phyloP scores from a whole-genome alignment of 2,797 vertebrate species.

The Toxotes lorentzi region DNA sequence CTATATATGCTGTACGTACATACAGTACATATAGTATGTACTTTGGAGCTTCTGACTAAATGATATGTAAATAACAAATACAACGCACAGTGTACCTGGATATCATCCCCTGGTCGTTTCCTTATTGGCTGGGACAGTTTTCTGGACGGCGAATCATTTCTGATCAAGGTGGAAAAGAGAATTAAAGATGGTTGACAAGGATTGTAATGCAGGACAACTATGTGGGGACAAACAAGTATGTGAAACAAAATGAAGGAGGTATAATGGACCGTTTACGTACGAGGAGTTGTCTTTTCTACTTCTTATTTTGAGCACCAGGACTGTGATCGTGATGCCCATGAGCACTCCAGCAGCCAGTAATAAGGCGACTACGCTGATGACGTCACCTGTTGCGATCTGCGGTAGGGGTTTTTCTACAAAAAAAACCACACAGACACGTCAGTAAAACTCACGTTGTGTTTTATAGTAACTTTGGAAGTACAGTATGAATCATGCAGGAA shows the following conservation, averaged over 20 bases:
- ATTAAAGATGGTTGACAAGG: neutral
- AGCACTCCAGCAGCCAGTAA: conserved; percentile 85
- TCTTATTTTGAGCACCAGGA: conserved; percentile 87
- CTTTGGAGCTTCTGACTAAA: neutral
- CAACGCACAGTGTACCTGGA: conserved; percentile 68
- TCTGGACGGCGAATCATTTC: conserved; percentile 72
- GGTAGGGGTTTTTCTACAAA: conserved; percentile 89
- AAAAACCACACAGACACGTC: conserved; percentile 22
- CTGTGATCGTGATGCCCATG: conserved; percentile 84
- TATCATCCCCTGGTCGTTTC: conserved; percentile 77
- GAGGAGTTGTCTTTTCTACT: conserved; percentile 79
- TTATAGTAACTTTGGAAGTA: neutral
- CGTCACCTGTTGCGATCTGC: conserved; percentile 83
- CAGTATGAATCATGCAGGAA: neutral
- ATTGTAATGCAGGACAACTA: neutral
- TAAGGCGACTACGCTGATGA: conserved; percentile 88
- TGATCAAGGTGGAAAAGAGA: conserved; percentile 36
- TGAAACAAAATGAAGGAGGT: neutral
- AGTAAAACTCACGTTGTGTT: neutral
- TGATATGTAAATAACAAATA: conserved; percentile 22
- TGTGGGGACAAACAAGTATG: neutral
- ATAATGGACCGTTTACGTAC: conserved; percentile 80
- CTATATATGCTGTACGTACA: neutral
- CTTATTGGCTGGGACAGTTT: conserved; percentile 74
- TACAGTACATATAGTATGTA: neutral